These are phyloP conservation scores for Caenorhabditis angaria DNA, from an alignment of 2,888 invertebrate genomes.

Conservation along the genomic window DNA sequence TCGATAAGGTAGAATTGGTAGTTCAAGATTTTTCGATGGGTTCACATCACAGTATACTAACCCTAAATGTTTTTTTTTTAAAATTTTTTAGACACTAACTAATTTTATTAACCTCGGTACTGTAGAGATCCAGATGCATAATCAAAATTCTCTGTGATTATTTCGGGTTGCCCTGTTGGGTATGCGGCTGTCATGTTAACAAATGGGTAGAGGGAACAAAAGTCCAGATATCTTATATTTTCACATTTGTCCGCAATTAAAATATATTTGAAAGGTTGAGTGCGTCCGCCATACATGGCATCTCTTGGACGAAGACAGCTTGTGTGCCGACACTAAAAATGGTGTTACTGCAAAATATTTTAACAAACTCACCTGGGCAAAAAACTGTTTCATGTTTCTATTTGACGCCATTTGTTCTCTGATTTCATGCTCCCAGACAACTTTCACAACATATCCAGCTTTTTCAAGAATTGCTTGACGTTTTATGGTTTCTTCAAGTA, in stretches of 20 bases:
- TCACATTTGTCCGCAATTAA: background rate
- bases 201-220: background rate
- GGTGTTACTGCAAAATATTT: background rate
- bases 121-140: background rate
- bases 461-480: background rate
- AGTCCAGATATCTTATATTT: background rate
- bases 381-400: background rate
- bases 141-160: background rate
- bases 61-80: background rate
- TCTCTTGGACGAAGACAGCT: background rate
- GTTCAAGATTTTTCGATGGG: background rate
- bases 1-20: background rate
- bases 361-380: background rate
- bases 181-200: background rate
- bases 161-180: background rate
- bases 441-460: background rate
- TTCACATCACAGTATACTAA: background rate
- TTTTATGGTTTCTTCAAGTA: background rate
- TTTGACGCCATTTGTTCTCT: background rate
- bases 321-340: conserved; percentile 1
- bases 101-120: no score
- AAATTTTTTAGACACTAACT: background rate
- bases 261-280: background rate
- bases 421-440: background rate
- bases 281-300: background rate